Evolutionary conservation across 2,797 vertebrate species (phyloP).

Genomic region (Decapterus maruadsi): DNA sequence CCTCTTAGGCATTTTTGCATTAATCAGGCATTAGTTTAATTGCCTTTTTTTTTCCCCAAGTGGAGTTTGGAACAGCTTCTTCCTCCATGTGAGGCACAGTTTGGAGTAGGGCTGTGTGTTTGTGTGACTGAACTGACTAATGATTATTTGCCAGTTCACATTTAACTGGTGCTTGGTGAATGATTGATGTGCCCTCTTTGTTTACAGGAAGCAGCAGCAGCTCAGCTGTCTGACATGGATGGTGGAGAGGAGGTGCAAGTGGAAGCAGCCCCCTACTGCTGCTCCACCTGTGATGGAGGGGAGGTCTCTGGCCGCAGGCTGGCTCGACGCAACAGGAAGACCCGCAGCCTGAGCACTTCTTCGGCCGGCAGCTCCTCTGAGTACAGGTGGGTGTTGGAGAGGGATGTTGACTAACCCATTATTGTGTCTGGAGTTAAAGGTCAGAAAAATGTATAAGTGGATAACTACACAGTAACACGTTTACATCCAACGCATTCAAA

Average conservation of each 20-base stretch:
- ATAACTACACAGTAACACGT: background rate
- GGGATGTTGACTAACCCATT: background rate
- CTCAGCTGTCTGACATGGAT: constrained; percentile 81
- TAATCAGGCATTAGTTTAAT: background rate
- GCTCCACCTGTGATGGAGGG: constrained; percentile 84
- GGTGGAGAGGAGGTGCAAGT: constrained; percentile 78
- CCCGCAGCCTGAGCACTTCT: constrained; percentile 92
- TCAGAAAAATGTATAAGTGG: background rate
- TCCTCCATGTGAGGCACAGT: too few species aligned
- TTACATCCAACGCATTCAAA: background rate
- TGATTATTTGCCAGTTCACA: background rate
- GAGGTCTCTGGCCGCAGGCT: constrained; percentile 79
- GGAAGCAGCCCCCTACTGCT: constrained; percentile 83
- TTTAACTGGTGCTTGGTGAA: background rate
- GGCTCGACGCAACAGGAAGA: constrained; percentile 86
- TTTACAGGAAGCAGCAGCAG: constrained; percentile 18
- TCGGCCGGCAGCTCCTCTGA: constrained; percentile 89
- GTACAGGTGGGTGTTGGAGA: constrained; percentile 86
- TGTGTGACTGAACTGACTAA: background rate
- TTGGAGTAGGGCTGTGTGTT: background rate
- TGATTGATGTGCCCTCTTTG: background rate
- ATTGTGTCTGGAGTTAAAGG: background rate
- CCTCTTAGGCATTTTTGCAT: background rate
- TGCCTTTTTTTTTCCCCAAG: background rate
- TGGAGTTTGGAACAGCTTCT: background rate